Conservation (phyloP, 2,888 invertebrate species). For the Bruchidius siliquastri region DNA sequence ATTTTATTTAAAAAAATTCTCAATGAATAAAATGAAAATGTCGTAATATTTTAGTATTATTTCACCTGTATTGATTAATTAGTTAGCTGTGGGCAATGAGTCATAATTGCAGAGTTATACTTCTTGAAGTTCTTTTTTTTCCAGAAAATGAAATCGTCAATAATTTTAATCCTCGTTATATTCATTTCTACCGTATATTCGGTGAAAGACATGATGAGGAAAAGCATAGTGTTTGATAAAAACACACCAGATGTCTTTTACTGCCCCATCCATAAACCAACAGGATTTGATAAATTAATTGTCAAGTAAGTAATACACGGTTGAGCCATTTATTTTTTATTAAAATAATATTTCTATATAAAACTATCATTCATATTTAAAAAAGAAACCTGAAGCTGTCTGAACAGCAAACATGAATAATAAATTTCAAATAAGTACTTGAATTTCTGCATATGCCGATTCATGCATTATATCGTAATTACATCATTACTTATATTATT, state of each 20-base stretch:
- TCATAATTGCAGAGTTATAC: background rate
- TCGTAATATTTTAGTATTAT: too few species aligned
- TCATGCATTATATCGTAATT: too few species aligned
- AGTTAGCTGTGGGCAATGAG: too few species aligned
- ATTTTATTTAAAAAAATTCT: too few species aligned
- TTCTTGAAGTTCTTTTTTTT: slow-evolving; percentile 2
- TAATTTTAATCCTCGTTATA: slow-evolving; percentile 11
- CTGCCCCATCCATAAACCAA: slow-evolving; percentile 73
- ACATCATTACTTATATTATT: too few species aligned
- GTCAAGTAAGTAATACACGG: slow-evolving; percentile 58
- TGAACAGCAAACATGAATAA: too few species aligned
- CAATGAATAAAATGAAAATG: too few species aligned
- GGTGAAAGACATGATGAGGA: slow-evolving; percentile 69
- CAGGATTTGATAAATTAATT: slow-evolving; percentile 67
- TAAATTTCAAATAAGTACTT: too few species aligned
- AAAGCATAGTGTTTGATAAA: slow-evolving; percentile 74
- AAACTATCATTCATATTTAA: too few species aligned
- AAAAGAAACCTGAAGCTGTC: too few species aligned
- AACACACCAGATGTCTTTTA: slow-evolving; percentile 76
- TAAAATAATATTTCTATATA: background rate
- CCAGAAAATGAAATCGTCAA: slow-evolving; percentile 13
- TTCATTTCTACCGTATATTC: slow-evolving; percentile 7
- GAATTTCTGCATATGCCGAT: too few species aligned
- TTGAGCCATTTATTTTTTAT: too few species aligned
- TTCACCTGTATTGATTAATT: background rate